Percentiles rank a stretch among this genome's conserved stretches.
Evolutionary conservation across 2,888 invertebrate species (phyloP).

Genomic region (Craniophora ligustri): DNA sequence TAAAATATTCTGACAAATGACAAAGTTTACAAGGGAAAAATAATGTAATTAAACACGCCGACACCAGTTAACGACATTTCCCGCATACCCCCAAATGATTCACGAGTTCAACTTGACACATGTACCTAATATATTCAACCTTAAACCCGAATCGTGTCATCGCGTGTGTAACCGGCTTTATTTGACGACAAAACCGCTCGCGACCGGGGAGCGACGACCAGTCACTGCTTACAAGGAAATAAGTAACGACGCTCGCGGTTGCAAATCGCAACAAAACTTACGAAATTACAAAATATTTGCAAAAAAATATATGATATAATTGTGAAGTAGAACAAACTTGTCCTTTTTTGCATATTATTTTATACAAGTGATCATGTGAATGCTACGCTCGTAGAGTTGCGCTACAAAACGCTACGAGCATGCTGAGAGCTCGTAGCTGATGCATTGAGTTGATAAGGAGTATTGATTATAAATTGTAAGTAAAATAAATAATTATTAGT

Average conservation of each 20-base stretch:
- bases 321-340: constrained; percentile 12
- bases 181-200: constrained; percentile 73
- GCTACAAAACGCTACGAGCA: constrained; percentile 44
- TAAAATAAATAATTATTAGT: not conserved
- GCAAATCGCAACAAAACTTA: constrained; percentile 30
- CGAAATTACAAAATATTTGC: constrained; percentile 17
- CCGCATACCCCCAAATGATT: constrained; percentile 35
- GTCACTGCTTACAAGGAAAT: constrained; percentile 67
- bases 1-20: constrained; percentile 6
- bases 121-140: constrained; percentile 54
- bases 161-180: constrained; percentile 69
- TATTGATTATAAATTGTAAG: constrained; percentile 46
- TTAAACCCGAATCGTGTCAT: constrained; percentile 57
- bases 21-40: constrained; percentile 17
- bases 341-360: constrained; percentile 3
- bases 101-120: constrained; percentile 51
- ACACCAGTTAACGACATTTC: constrained; percentile 4
- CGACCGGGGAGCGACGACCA: constrained; percentile 63
- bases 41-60: constrained; percentile 27
- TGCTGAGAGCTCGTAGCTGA: constrained; percentile 39
- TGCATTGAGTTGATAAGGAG: constrained; percentile 34
- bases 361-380: constrained; percentile 27
- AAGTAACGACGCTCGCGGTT: constrained; percentile 60
- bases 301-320: not conserved
- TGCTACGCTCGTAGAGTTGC: constrained; percentile 28